A percentile compares a stretch with the other conserved stretches of the same genome.
These are phyloP conservation scores for Stenichneumon culpator DNA, from an alignment of 2,888 invertebrate species.

Conservation along the genomic window DNA sequence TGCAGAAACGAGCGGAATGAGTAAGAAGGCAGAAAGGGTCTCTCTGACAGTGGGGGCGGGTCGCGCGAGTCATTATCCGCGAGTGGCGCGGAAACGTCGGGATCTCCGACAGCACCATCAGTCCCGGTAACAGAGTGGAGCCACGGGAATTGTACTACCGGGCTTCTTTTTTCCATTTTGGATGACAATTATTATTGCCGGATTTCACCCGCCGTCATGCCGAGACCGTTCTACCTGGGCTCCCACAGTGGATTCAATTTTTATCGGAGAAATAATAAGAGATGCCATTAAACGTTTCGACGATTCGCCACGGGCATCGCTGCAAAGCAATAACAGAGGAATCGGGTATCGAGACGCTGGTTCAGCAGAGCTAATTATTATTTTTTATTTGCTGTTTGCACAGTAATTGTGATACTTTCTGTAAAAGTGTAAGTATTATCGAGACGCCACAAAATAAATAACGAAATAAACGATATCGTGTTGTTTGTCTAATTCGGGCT, in stretches of 20 bases:
- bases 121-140: slow-evolving; percentile 45
- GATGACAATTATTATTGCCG: slow-evolving; percentile 66
- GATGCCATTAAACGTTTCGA: slow-evolving; percentile 31
- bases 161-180: slow-evolving; percentile 49
- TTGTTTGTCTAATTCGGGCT: too few relatives aligned
- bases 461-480: neutral
- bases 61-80: slow-evolving; percentile 69
- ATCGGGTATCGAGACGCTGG: neutral
- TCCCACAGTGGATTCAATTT: slow-evolving; percentile 27
- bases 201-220: slow-evolving; percentile 62
- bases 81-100: slow-evolving; percentile 62
- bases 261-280: slow-evolving; percentile 7
- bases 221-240: slow-evolving; percentile 21
- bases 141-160: slow-evolving; percentile 55
- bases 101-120: slow-evolving; percentile 49
- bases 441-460: neutral
- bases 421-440: too few relatives aligned
- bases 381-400: neutral
- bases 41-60: slow-evolving; percentile 47
- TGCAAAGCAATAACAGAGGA: neutral
- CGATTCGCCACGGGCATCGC: slow-evolving; percentile 38
- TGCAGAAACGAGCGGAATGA: slow-evolving; percentile 30
- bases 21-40: slow-evolving; percentile 47
- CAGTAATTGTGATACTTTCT: neutral
- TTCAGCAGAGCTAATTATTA: neutral